Evolutionary conservation across 1,140 invertebrate species (phyloP).

Genomic region (Philopotamus ludificatus): DNA sequence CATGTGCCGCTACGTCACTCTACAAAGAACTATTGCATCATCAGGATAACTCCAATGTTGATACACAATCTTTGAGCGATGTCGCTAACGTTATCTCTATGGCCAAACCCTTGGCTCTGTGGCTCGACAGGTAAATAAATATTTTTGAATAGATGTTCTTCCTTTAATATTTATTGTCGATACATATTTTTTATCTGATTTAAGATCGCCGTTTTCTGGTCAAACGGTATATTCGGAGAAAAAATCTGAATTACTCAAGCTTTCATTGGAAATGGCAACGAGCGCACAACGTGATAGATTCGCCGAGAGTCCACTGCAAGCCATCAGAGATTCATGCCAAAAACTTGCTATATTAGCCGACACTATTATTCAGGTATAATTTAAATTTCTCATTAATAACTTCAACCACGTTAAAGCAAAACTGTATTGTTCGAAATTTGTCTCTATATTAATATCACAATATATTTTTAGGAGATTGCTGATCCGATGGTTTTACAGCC

Average conservation of each 20-base stretch:
- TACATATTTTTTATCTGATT: constrained; percentile 45
- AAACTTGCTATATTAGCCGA: constrained; percentile 77
- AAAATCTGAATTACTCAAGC: constrained; percentile 71
- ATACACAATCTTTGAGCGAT: constrained; percentile 77
- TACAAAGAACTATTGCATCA: constrained; percentile 65
- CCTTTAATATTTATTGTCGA: constrained; percentile 64
- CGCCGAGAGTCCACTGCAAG: constrained; percentile 74
- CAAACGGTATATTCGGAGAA: constrained; percentile 51
- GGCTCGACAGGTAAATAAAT: constrained; percentile 69
- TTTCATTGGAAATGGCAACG: constrained; percentile 82
- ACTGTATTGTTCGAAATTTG: not conserved
- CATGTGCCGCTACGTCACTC: constrained; percentile 78
- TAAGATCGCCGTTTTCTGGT: constrained; percentile 47
- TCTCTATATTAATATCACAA: constrained; percentile 23
- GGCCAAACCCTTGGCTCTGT: constrained; percentile 85
- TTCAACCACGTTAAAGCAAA: constrained; percentile 7
- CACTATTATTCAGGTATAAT: constrained; percentile 72
- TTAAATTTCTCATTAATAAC: constrained; percentile 2
- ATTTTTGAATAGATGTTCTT: constrained; percentile 40
- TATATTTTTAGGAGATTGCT: constrained; percentile 65
- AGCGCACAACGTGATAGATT: constrained; percentile 84
- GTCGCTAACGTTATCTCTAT: constrained; percentile 79
- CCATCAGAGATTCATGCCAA: constrained; percentile 69
- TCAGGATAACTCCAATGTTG: constrained; percentile 66
- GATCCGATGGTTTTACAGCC: constrained; percentile 89